phyloP scores from a whole-genome alignment of 2,888 invertebrate species.

The Platycnemis pennipes region DNA sequence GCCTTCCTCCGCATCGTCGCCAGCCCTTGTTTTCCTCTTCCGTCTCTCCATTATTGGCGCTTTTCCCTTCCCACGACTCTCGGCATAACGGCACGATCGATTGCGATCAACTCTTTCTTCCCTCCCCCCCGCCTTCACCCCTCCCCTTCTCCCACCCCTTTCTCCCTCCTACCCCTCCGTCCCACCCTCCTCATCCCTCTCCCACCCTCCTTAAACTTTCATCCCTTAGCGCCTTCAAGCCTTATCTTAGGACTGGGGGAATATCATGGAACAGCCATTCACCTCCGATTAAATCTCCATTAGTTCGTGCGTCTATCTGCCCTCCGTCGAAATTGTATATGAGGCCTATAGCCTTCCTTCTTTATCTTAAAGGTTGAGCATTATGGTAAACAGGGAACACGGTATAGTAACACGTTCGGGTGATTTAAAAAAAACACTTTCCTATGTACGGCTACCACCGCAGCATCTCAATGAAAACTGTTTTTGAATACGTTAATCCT shows the following conservation, averaged over 20 bases:
- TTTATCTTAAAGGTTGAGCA: background rate
- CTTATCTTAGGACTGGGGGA: background rate
- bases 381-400: background rate
- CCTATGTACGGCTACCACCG: too few relatives aligned
- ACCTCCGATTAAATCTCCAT: constrained; percentile 1
- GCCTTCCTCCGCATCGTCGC: background rate
- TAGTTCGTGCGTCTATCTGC: background rate
- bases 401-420: background rate
- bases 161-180: background rate
- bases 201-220: background rate
- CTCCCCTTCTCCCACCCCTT: background rate
- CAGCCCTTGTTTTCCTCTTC: background rate
- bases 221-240: background rate
- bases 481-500: too few relatives aligned
- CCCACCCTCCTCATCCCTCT: background rate
- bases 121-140: background rate
- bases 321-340: background rate
- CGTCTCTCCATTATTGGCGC: background rate
- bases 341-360: background rate
- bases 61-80: constrained; percentile 6
- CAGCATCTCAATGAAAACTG: too few relatives aligned
- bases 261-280: constrained; percentile 1
- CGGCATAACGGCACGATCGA: constrained; percentile 30
- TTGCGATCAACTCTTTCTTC: background rate
- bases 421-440: too few relatives aligned